These are phyloP conservation scores for Gymnocypris eckloni DNA, from an alignment of 2,797 vertebrate species.

Conservation along the genomic window DNA sequence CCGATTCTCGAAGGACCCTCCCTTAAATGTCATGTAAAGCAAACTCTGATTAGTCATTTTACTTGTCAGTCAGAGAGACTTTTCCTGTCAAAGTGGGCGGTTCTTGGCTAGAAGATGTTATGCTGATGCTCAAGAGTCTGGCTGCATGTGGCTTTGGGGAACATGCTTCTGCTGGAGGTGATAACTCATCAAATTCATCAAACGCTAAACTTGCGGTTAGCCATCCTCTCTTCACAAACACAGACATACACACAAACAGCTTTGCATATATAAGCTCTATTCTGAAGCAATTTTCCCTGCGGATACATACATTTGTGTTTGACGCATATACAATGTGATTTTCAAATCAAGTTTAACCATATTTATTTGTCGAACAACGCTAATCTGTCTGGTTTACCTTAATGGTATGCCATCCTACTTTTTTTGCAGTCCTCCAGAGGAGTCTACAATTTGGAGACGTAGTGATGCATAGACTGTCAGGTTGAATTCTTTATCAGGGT, in stretches of 20 bases:
- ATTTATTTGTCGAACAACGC: not conserved
- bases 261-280: not conserved
- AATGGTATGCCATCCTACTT: too few relatives aligned
- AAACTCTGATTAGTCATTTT: not conserved
- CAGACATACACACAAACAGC: slow-evolving; percentile 12
- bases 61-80: not conserved
- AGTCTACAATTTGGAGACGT: not conserved
- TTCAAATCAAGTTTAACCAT: not conserved
- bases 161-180: slow-evolving; percentile 11
- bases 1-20: not conserved
- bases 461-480: not conserved
- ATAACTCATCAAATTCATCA: slow-evolving; percentile 10
- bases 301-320: not conserved
- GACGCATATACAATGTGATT: not conserved
- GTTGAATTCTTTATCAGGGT: not conserved
- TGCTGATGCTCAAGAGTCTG: slow-evolving; percentile 67
- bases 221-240: not conserved
- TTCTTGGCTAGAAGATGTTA: slow-evolving; percentile 66
- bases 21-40: not conserved
- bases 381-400: not conserved
- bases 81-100: slow-evolving; percentile 47
- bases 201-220: slow-evolving; percentile 8
- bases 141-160: slow-evolving; percentile 59
- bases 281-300: not conserved
- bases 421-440: not conserved